Evolutionary conservation across 2,888 invertebrate species (phyloP), one percentile per base, ranked within the genome.

Genomic region (Heteromurus nitidus): DNA sequence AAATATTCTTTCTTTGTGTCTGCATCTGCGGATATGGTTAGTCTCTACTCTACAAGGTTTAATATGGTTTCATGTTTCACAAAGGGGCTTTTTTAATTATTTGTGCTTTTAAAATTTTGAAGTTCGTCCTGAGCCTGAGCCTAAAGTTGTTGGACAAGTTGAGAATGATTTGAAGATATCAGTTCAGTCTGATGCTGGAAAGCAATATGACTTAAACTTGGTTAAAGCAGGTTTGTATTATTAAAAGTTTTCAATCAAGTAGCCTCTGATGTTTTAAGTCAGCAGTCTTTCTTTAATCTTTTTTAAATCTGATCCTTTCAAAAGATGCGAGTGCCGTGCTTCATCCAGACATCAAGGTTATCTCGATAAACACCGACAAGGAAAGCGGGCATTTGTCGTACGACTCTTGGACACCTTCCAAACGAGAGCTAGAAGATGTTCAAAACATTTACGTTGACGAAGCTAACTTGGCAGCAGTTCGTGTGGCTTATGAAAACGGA

Each of bases 341-440:
- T 11, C 36, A 67, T 50, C 53, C 44, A 3, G 22, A 80, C 30
- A n/a, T 80, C 24, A 28, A 80, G 9, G 31, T 80, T 3, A 44
- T 69, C 2, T 62, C 16, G 13, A 20, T 75, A 13, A 69, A 26
- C 11, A 9, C 16, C 0, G 28, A 36, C n/a, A 55, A 69, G 26
- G 42, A 60, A 31, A n/a, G 30, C 13, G 67, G 62, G 1, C 13
- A 74, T n/a, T 24, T 22, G 0, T 5, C 47, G 1, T 36, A 30
- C 13, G 44, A 55, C 1, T 13, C 18, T 28, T 80, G 80, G 80
- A 69, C n/a, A n/a, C 74, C 80, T 13, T 68, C 68, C 31, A 20
- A 22, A 3, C 26, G 18, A 50, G 74, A 68, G 9, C 2, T 68
- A 7, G 13, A 44, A 16, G 36, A n/a, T 20, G 50, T 53, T 0